phyloP scores from a whole-genome alignment of 2,797 vertebrate genomes.

The Pseudochaenichthys georgianus region DNA sequence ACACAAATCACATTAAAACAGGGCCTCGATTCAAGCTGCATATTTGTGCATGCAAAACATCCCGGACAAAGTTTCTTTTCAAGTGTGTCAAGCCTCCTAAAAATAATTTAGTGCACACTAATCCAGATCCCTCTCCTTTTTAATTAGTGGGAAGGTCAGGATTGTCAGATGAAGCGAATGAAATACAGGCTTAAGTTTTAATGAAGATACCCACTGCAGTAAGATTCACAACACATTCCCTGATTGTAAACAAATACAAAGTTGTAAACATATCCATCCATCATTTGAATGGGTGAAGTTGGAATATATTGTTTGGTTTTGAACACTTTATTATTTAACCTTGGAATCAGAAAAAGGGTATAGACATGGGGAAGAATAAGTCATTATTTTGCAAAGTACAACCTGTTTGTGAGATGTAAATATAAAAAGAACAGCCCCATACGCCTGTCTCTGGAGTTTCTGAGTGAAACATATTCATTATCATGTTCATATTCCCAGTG shows the following conservation, averaged over 20 bases:
- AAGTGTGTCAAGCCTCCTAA: conserved; percentile 36
- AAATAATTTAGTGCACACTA: conserved; percentile 62
- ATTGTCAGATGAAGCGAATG: conserved; percentile 71
- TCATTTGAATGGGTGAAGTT: conserved; percentile 10
- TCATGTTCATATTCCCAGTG: conserved; percentile 41
- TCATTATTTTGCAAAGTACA: conserved; percentile 25
- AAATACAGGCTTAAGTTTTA: conserved; percentile 63
- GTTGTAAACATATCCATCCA: neutral
- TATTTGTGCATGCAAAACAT: conserved; percentile 14
- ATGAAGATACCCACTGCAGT: conserved; percentile 53
- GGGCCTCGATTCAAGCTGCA: conserved; percentile 2
- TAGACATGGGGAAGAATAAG: conserved; percentile 16
- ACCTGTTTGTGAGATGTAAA: conserved; percentile 38
- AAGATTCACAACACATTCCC: conserved; percentile 43
- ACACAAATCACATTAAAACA: neutral
- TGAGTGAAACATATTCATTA: conserved; percentile 43
- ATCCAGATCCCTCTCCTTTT: conserved; percentile 70
- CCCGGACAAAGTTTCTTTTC: conserved; percentile 24
- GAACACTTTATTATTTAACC: conserved; percentile 22
- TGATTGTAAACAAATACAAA: conserved; percentile 35
- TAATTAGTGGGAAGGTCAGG: conserved; percentile 76
- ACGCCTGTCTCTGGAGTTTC: conserved; percentile 17
- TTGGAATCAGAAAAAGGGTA: neutral
- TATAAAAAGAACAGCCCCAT: conserved; percentile 15
- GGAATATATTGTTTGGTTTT: conserved; percentile 2